Evolutionary conservation across 2,113 vertebrate genomes (phyloP).

Genomic region (Spea multiplicata): DNA sequence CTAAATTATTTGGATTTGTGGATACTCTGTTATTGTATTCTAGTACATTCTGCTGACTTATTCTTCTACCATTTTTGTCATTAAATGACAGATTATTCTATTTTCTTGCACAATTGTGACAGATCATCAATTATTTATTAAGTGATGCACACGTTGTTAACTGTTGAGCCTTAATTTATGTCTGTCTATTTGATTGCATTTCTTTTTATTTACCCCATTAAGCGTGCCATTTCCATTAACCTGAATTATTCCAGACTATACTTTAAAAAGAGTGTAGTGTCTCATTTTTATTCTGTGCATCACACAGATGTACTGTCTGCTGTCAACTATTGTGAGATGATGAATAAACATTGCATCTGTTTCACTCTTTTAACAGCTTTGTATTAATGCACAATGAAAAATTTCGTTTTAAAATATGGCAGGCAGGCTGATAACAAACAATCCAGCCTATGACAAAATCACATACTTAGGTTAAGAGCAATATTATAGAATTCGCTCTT

Average conservation of each 20-base stretch:
- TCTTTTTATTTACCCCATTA: neutral
- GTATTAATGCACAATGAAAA: constrained; percentile 35
- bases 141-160: no score
- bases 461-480: constrained; percentile 5
- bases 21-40: no score
- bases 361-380: constrained; percentile 28
- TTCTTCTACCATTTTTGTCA: no score
- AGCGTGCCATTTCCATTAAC: neutral
- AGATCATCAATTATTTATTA: no score
- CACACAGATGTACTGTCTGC: constrained; percentile 28
- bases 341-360: constrained; percentile 41
- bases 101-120: no score
- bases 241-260: constrained; percentile 11
- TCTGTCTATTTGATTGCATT: neutral
- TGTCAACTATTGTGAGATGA: constrained; percentile 38
- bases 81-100: no score
- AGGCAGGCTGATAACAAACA: constrained; percentile 19
- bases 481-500: constrained; percentile 17
- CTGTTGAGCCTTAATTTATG: no score
- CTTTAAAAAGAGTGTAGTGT: constrained; percentile 3
- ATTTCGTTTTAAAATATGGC: constrained; percentile 1
- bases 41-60: no score
- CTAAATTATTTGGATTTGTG: no score
- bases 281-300: constrained; percentile 37
- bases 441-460: constrained; percentile 18